Evolutionary conservation across 92 coral and sea anemone species (phyloP).

Genomic region (Porites lobata): DNA sequence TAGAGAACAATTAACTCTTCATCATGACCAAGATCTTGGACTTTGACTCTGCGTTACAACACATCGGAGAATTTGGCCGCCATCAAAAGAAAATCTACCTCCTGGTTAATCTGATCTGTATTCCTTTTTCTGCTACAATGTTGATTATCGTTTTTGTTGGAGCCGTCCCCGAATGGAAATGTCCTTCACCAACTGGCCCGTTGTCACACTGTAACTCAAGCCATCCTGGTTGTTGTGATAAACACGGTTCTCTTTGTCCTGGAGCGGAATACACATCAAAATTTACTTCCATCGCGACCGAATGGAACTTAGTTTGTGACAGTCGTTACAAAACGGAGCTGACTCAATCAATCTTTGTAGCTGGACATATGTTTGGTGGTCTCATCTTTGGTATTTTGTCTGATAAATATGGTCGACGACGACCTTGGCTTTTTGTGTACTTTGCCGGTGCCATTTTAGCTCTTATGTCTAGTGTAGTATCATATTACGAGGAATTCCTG

Average conservation of each 20-base stretch:
- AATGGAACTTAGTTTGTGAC: slow-evolving; percentile 86
- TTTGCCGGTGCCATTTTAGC: slow-evolving; percentile 52
- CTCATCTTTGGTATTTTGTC: slow-evolving; percentile 73
- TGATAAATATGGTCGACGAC: slow-evolving; percentile 84
- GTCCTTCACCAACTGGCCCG: slow-evolving; percentile 32
- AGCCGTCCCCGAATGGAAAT: slow-evolving; percentile 84
- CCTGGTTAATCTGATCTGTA: slow-evolving; percentile 69
- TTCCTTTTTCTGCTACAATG: slow-evolving; percentile 73
- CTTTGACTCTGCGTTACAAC: slow-evolving; percentile 76
- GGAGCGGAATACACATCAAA: slow-evolving; percentile 67
- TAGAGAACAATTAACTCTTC: too few relatives aligned
- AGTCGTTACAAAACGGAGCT: slow-evolving; percentile 79
- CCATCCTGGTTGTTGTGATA: slow-evolving; percentile 30
- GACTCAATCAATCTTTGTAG: slow-evolving; percentile 81
- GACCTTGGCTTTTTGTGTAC: slow-evolving; percentile 63
- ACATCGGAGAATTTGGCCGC: slow-evolving; percentile 88
- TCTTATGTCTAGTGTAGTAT: slow-evolving; percentile 75
- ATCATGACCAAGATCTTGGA: slow-evolving; percentile 50
- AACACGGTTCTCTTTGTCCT: slow-evolving; percentile 68
- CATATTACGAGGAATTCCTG: slow-evolving; percentile 72
- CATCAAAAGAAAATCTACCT: slow-evolving; percentile 76
- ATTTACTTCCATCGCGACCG: slow-evolving; percentile 85
- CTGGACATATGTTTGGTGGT: slow-evolving; percentile 85
- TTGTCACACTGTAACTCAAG: slow-evolving; percentile 26
- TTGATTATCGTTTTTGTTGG: slow-evolving; percentile 82